Conservation (phyloP, 2,113 vertebrate genomes). For the Archilochus colubris region DNA sequence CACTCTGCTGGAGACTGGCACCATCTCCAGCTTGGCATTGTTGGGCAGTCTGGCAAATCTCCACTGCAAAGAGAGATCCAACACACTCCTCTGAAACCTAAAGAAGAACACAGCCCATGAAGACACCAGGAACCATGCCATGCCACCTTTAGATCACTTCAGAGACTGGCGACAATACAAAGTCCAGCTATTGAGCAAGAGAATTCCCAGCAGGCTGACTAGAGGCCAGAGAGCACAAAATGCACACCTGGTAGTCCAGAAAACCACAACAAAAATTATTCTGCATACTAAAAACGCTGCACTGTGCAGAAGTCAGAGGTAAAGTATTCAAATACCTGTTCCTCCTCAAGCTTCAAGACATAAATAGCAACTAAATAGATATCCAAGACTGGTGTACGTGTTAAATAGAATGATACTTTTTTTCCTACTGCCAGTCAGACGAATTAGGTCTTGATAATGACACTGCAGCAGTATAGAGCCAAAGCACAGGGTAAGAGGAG, state of each 20-base stretch:
- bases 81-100: slow-evolving; percentile 92
- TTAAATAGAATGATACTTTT: background rate
- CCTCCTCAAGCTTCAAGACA: background rate
- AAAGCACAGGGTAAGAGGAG: too few species aligned
- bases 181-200: background rate
- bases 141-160: background rate
- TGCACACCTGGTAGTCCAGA: background rate
- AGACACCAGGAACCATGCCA: background rate
- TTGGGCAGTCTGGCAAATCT: slow-evolving; percentile 95
- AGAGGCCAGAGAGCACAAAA: background rate
- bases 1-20: slow-evolving; percentile 78
- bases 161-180: background rate
- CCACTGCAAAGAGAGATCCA: slow-evolving; percentile 92
- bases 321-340: background rate
- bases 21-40: slow-evolving; percentile 97
- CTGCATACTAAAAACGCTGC: background rate
- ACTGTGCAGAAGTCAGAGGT: background rate
- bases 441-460: background rate
- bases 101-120: slow-evolving; percentile 23
- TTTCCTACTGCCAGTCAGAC: background rate
- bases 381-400: background rate
- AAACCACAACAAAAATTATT: background rate
- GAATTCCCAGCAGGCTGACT: background rate
- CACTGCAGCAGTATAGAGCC: rapidly evolving
- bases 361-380: background rate